Conservation (phyloP, 2,797 vertebrate species). For the Emydoidea blandingii region DNA sequence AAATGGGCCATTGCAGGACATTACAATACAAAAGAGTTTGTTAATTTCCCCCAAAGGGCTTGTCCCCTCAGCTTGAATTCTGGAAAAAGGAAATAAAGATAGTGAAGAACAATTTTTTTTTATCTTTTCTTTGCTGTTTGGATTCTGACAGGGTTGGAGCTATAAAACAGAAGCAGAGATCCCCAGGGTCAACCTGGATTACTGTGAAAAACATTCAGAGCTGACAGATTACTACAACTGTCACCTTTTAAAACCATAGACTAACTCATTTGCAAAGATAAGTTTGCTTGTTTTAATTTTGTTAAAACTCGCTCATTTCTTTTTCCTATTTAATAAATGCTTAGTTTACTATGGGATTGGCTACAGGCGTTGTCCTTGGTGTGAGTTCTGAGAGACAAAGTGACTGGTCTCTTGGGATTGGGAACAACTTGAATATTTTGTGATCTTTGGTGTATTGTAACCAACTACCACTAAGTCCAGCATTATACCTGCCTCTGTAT, state of each 20-base stretch:
- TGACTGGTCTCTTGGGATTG: neutral
- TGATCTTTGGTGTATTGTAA: neutral
- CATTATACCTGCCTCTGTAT: neutral
- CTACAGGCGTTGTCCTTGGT: neutral
- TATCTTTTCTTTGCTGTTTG: neutral
- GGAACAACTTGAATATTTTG: neutral
- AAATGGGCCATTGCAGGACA: no score
- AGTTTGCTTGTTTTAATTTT: neutral
- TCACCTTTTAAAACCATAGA: neutral
- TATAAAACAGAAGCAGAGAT: neutral
- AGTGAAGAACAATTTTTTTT: no score
- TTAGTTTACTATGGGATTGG: neutral
- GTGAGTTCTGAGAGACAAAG: neutral
- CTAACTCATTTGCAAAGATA: neutral
- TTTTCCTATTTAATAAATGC: neutral
- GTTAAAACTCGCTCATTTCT: neutral
- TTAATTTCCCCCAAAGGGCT: no score
- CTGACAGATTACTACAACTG: neutral
- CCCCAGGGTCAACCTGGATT: neutral
- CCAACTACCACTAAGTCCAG: neutral
- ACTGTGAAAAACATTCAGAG: neutral
- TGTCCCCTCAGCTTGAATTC: no score
- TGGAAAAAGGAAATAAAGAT: no score
- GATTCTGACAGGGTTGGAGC: neutral
- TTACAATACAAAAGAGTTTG: no score